Base-by-base conservation (phyloP, 2,888 invertebrate species). In the Caenorhabditis panamensis region DNA sequence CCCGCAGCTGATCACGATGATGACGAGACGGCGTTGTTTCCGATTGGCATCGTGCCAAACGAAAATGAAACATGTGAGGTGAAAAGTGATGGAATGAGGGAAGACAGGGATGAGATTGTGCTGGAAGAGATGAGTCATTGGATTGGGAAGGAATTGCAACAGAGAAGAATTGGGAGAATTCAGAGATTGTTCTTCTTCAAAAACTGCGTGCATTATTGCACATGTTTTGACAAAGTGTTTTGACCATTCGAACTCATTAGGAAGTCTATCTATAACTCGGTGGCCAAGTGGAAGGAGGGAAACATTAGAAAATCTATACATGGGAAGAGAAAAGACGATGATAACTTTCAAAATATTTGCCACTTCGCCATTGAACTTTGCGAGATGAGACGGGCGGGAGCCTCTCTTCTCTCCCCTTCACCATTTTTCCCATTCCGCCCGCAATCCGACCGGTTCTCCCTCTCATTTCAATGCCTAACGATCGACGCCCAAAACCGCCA, bases 401-500 rank as follows among this genome's bases (percentile, higher is more conserved):
- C 53, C 53, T 53, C 37, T 62, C 37, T 22, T n/a, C 54, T 47
- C 56, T 56, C 44, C 56, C 54, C 31, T 41, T 41, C 24, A 9
- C 44, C 22, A 54, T 54, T 61, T 73, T 73, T 59, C 58, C 61
- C 49, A 61, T 68, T 69, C 51, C 58, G 49, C 53, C 71, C 59
- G 59, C 75, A 75, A 75, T 75, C 75, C 75, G 59, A 75, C 75
- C 75, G 75, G 75, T 75, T 75, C 44, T 44, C 9, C 31, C 49
- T 16, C 37, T 44, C 36, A 73, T 59, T 61, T 16, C 41, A 20
- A 64, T 69, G 67, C 24, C 51, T 44, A 71, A 72, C 73, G 64
- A 75, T 47, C 66, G 75, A 75, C 75, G 75, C 75, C 75, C 75
- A 66, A 73, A 66, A 75, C 75, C 66, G 75, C 66, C 75, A 75